phyloP scores from a whole-genome alignment of 2,113 vertebrate species.

The Sorex fumeus region DNA sequence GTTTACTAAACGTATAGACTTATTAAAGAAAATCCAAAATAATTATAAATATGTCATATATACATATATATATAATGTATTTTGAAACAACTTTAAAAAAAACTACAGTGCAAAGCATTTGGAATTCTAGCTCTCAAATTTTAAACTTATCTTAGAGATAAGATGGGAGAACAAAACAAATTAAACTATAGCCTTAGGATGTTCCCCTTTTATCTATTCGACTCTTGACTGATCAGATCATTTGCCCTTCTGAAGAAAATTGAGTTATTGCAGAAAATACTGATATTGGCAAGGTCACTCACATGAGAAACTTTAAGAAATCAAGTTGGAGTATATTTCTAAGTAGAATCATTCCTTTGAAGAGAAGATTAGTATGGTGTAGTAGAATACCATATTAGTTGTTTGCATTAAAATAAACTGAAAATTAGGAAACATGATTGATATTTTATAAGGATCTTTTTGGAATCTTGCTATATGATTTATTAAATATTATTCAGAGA shows the following conservation, averaged over 20 bases:
- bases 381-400: constrained; percentile 4
- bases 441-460: background rate
- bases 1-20: background rate
- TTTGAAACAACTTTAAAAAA: background rate
- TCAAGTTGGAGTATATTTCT: background rate
- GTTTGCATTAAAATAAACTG: constrained; percentile 3
- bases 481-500: constrained; percentile 42
- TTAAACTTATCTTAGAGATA: background rate
- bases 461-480: background rate
- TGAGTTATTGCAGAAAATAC: background rate
- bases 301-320: background rate
- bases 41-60: background rate
- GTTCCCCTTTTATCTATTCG: background rate
- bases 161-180: constrained; percentile 28
- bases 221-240: background rate
- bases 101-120: background rate
- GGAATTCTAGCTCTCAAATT: background rate
- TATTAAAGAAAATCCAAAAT: background rate
- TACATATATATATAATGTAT: background rate
- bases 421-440: background rate
- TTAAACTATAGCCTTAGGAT: background rate
- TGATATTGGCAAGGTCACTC: background rate
- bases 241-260: background rate
- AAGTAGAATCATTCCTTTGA: background rate
- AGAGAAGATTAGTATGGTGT: background rate